These are phyloP conservation scores for Shargacucullia verbasci DNA, from an alignment of 2,888 invertebrate genomes.

Conservation along the genomic window DNA sequence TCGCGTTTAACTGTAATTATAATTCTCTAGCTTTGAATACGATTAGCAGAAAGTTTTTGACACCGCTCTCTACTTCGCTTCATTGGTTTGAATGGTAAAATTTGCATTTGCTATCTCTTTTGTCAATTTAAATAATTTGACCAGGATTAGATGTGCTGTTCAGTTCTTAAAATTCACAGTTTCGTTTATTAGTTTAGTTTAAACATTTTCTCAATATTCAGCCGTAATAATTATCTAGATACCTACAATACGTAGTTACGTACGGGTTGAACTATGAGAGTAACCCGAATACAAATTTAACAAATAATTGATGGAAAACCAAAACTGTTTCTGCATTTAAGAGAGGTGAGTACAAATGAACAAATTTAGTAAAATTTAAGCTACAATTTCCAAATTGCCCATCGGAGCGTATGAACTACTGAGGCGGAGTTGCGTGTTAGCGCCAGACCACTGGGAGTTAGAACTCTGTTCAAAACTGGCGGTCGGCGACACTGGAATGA, in stretches of 20 bases:
- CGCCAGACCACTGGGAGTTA: conserved; percentile 75
- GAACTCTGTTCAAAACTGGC: conserved; percentile 74
- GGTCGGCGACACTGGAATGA: conserved; percentile 72
- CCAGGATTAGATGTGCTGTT: too few species aligned
- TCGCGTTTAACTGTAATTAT: conserved; percentile 67
- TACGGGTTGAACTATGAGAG: conserved; percentile 2
- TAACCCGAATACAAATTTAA: conserved; percentile 2
- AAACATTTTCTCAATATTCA: too few species aligned
- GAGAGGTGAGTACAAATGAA: conserved; percentile 55
- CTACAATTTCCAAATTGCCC: conserved; percentile 77
- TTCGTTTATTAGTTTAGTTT: too few species aligned
- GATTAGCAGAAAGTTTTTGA: conserved; percentile 53
- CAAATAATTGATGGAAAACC: conserved; percentile 38
- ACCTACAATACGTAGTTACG: too few species aligned
- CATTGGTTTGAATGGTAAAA: conserved; percentile 24
- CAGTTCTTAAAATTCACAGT: too few species aligned
- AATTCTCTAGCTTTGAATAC: conserved; percentile 43
- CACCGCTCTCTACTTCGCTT: conserved; percentile 31
- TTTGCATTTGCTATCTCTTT: conserved; percentile 13
- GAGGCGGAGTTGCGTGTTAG: conserved; percentile 82
- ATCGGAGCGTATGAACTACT: conserved; percentile 79
- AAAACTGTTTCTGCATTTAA: conserved; percentile 45
- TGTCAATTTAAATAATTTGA: neutral
- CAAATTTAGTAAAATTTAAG: conserved; percentile 66
- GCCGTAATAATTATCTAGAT: conserved; percentile 8